Evolutionary conservation across 1,140 invertebrate genomes (phyloP), one percentile per base, ranked within the genome.

Genomic region (Eubasilissa regina): DNA sequence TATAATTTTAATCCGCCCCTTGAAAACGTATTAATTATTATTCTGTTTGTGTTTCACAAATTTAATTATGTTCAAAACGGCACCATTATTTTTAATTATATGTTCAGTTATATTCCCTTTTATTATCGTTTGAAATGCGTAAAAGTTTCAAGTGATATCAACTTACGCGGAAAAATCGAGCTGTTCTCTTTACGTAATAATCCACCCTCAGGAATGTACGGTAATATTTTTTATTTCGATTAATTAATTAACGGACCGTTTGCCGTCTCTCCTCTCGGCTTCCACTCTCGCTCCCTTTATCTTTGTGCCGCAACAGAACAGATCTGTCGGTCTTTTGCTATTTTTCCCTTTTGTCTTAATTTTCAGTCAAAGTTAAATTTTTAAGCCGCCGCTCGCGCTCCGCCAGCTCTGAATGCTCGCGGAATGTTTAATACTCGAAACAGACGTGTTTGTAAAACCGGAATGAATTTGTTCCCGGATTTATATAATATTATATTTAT

Each of bases 281-380:
- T 9, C 64, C 0, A 17, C 64, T 10, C 15, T 45, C 9, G 44
- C 12, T 47, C 43, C 44, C 64, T 68, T 68, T 68, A 68, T 68
- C 64, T 68, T 7, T 44, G 64, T 9, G 64, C 64, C 64, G 44
- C 64, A 68, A 44, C 13, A 44, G 13, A n/a, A 51, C 11, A n/a
- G 64, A 68, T 68, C 35, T 45, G 44, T 68, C 64, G 64, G 64
- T 47, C 64, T 68, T 48, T 64, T 47, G 64, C 43, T 19, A 68
- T 68, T 68, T 68, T 68, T 68, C 44, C n/a, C 64, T 68, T 68
- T 68, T 68, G 64, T 68, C 64, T 68, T 68, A 68, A 68, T 68
- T 68, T 15, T 44, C 13, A 21, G 64, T 44, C 12, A 68, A 66
- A 68, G 64, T 45, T 68, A 45, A 68, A 68, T 48, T 68, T 68